Evolutionary conservation across 1,140 invertebrate genomes (phyloP).

Genomic region (Armadillidium nasatum): DNA sequence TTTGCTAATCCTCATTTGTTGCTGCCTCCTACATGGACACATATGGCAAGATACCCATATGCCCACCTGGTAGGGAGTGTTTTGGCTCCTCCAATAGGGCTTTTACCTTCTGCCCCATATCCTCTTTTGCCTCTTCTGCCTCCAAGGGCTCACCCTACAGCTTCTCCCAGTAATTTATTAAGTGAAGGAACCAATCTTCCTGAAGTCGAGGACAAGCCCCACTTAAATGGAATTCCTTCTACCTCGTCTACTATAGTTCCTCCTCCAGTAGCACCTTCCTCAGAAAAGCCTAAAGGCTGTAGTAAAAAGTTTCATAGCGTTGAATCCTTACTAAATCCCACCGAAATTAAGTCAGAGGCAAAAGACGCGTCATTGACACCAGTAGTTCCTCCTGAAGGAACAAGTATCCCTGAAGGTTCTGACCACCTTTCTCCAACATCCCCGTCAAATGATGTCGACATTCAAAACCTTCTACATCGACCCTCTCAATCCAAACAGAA

Average conservation of each 20-base stretch:
- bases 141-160: conserved; percentile 28
- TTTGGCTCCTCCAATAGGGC: conserved; percentile 34
- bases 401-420: conserved; percentile 25
- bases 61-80: conserved; percentile 35
- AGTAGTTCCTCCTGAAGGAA: not conserved
- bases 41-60: conserved; percentile 28
- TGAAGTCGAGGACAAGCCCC: not conserved
- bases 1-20: conserved; percentile 30
- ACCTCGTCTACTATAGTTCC: conserved; percentile 12
- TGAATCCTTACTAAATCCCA: conserved; percentile 35
- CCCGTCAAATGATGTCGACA: conserved; percentile 20
- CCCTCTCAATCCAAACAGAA: conserved; percentile 49
- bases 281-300: conserved; percentile 4
- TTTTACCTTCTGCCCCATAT: conserved; percentile 25
- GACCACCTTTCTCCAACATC: not conserved
- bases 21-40: conserved; percentile 39
- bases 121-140: conserved; percentile 29
- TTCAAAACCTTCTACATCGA: conserved; percentile 37
- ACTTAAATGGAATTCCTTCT: not conserved
- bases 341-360: not conserved
- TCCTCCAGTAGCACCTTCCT: conserved; percentile 8
- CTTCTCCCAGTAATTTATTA: conserved; percentile 40
- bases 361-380: conserved; percentile 16
- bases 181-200: conserved; percentile 35
- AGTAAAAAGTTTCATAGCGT: conserved; percentile 42